Conservation (phyloP, 2,113 vertebrate genomes). For the Myotis lucifugus region DNA sequence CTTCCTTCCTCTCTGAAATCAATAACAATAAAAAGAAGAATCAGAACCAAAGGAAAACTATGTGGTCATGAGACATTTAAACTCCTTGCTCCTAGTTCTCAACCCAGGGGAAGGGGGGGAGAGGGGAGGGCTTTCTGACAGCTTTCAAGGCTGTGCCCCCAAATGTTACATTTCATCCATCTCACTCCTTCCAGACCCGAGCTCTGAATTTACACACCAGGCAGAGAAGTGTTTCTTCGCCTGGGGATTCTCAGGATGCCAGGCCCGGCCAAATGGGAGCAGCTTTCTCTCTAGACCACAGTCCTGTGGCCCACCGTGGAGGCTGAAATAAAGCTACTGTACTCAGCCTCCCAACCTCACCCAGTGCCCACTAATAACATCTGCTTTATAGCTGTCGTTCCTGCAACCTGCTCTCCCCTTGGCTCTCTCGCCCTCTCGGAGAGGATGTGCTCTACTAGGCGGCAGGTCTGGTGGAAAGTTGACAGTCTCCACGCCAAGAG, state of each 20-base stretch:
- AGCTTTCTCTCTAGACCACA: constrained; percentile 80
- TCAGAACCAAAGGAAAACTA: constrained; percentile 75
- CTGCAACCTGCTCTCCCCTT: constrained; percentile 84
- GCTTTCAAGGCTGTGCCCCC: constrained; percentile 56
- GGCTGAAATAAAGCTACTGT: constrained; percentile 83
- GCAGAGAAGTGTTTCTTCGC: constrained; percentile 79
- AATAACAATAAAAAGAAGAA: neutral
- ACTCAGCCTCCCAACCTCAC: constrained; percentile 81
- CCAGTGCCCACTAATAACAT: constrained; percentile 83
- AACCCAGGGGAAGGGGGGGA: neutral
- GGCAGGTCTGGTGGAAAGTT: constrained; percentile 86
- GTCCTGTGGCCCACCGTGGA: constrained; percentile 81
- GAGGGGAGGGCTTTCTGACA: constrained; percentile 34
- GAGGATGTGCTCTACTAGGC: constrained; percentile 85
- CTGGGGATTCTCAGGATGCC: constrained; percentile 80
- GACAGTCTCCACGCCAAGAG: constrained; percentile 83
- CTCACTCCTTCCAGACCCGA: constrained; percentile 75
- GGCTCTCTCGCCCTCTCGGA: constrained; percentile 74
- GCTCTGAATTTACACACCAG: constrained; percentile 76
- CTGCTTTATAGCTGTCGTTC: constrained; percentile 83
- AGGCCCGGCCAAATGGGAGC: constrained; percentile 79
- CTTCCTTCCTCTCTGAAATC: no score
- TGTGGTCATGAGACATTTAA: neutral
- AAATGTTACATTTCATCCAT: constrained; percentile 80
- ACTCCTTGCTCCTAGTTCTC: neutral